Evolutionary conservation across 2,888 invertebrate genomes (phyloP), one percentile per base, ranked within the genome.

Genomic region (Ochropacha duplaris): DNA sequence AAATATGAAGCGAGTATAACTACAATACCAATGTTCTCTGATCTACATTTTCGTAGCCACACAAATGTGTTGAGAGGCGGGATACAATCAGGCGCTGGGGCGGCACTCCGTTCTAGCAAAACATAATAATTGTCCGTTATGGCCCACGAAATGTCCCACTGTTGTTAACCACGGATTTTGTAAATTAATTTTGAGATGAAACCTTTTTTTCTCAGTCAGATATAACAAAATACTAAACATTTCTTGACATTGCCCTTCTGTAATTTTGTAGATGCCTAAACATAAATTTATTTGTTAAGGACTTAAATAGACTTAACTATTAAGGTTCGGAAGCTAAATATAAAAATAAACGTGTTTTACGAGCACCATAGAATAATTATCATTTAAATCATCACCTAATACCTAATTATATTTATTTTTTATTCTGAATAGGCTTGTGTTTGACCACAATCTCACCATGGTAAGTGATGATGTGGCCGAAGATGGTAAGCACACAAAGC

Each of bases 91-190:
- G 69, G 69, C 73, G 64, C 57, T 66, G 57, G 67, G 69, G 76
- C 74, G 69, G 75, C 74, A 71, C 71, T 76, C 75, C 66, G 65
- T 11, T 52, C 31, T 68, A 72, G 72, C 87, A 86, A 87, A 85
- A 87, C 83, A 84, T 79, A 79, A 81, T 81, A 79, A 81, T 82
- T 77, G 76, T 79, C 77, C 76, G 74, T 76, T 75, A 71, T 72
- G 63, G 66, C 66, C 61, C 59, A 65, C 67, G 58, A 62, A 58
- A 57, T 55, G 54, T 60, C 60, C 56, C 66, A 59, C 55, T 26
- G 54, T 49, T 28, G 39, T 16, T 39, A 51, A 54, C 52, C 55
- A 59, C 52, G 50, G 56, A 55, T 56, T 62, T 57, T 39, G 50
- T 54, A 50, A 51, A 57, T 54, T 57, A 54, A 57, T 57, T 55